Conservation (phyloP, 2,113 vertebrate genomes). For the Alaudala cheleensis region DNA sequence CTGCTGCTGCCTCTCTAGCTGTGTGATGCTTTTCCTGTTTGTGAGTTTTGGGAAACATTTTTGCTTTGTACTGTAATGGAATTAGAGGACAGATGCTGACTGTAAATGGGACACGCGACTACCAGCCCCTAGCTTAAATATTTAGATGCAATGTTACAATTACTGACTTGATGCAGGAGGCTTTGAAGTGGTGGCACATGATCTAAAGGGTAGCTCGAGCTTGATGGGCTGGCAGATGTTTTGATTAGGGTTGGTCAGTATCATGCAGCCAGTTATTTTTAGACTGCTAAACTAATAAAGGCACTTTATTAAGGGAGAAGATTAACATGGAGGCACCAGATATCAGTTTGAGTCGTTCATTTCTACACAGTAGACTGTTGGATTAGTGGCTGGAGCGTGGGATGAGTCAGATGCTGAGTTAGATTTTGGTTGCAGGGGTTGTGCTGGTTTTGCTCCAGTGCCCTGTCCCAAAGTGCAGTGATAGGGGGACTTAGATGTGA, state of each 20-base stretch:
- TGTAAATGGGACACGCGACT: constrained; percentile 82
- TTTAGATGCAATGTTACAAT: constrained; percentile 84
- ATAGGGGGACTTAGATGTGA: not conserved
- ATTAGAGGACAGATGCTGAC: constrained; percentile 82
- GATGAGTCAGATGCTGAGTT: not conserved
- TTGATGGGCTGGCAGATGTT: constrained; percentile 70
- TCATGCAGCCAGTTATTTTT: constrained; percentile 55
- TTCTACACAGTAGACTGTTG: not conserved
- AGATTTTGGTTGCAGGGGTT: not conserved
- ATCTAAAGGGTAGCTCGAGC: constrained; percentile 52
- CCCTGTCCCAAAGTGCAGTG: not conserved
- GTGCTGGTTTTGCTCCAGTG: not conserved
- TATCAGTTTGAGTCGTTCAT: not conserved
- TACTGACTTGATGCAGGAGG: constrained; percentile 74
- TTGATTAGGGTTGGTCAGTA: constrained; percentile 63
- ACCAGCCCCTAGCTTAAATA: constrained; percentile 80
- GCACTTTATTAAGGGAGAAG: not conserved
- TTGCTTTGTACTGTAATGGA: constrained; percentile 83
- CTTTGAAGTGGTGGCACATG: constrained; percentile 74
- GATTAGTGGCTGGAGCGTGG: not conserved
- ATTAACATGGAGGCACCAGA: constrained; percentile 2
- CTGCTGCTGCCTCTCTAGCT: constrained; percentile 58
- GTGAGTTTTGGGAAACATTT: constrained; percentile 80
- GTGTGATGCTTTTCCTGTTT: constrained; percentile 79
- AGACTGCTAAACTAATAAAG: constrained; percentile 28